Base-by-base conservation (phyloP, 2,888 invertebrate genomes). In the Idaea aversata region DNA sequence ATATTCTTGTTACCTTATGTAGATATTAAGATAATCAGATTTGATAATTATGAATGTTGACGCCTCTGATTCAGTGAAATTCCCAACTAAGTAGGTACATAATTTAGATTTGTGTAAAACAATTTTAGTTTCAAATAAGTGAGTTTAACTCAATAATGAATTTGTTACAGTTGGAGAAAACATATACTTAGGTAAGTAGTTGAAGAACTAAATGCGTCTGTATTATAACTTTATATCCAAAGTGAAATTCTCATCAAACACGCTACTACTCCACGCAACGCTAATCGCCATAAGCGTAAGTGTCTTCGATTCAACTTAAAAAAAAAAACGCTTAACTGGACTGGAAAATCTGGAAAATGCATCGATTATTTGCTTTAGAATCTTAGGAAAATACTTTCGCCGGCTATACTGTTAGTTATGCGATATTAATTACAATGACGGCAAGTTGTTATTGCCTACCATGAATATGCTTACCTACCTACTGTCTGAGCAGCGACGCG, bases 191-290 rank as follows among this genome's bases (percentile, higher is more conserved):
- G 25, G 25, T 25, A 25, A 25, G 25, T 25, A 72, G 74, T 74
- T 67, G 69, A 61, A 64, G 38, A 69, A 62, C 34, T 57, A 63
- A 70, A 64, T 69, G 71, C 59, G 47, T 13, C 5, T 47, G 38
- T 47, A 67, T 36, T 58, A 63, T 64, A 62, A 62, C 62, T 66
- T 61, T 65, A 69, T 67, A 59, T 63, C n/a, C 58, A 63, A 67
- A 88, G 90, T 88, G 87, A 88, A 90, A 89, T 86, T 90, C 76
- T 73, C 83, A 74, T 69, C 65, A 60, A 71, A 71, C 91, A 90
- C 88, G 91, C 90, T 79, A 90, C 74, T 65, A 69, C 72, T 80
- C 83, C 88, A 90, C 88, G 91, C 88, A 85, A 88, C 85, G 79
- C 62, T 83, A 83, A 74, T 73, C 84, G 77, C 81, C 82, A 84